These are phyloP conservation scores for Stegodyphus mimosarum DNA, from an alignment of 1,140 invertebrate genomes.

Conservation along the genomic window DNA sequence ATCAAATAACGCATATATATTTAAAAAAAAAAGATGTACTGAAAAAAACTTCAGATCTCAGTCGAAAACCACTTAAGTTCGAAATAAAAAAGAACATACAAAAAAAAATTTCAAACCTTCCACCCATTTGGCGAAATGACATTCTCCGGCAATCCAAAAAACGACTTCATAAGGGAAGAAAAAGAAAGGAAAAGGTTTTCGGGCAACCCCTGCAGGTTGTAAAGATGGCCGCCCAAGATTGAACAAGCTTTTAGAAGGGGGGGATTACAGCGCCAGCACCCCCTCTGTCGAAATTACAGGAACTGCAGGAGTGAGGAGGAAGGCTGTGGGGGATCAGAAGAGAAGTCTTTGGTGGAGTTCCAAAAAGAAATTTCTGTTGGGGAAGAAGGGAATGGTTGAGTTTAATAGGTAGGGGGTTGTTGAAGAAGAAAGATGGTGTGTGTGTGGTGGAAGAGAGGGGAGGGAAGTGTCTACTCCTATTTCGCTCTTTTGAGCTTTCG, in stretches of 20 bases:
- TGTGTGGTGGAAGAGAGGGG: not conserved
- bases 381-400: not conserved
- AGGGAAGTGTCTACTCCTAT: conserved; percentile 5
- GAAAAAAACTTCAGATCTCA: too few relatives aligned
- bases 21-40: too few relatives aligned
- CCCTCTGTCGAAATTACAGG: conserved; percentile 16
- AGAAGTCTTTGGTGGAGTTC: not conserved
- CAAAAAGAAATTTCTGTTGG: not conserved
- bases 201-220: conserved; percentile 42
- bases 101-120: conserved; percentile 19
- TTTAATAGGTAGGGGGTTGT: not conserved
- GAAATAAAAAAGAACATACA: not conserved
- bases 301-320: not conserved
- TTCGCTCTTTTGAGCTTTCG: conserved; percentile 7
- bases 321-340: not conserved
- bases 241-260: conserved; percentile 16
- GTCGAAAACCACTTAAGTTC: too few relatives aligned
- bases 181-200: not conserved
- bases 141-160: not conserved
- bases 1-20: too few relatives aligned
- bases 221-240: conserved; percentile 44
- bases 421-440: too few relatives aligned
- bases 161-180: conserved; percentile 4
- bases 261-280: not conserved
- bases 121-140: conserved; percentile 26